Evolutionary conservation across 2,113 vertebrate genomes (phyloP), one percentile per base, ranked within the genome.

Genomic region (Hipposideros armiger): DNA sequence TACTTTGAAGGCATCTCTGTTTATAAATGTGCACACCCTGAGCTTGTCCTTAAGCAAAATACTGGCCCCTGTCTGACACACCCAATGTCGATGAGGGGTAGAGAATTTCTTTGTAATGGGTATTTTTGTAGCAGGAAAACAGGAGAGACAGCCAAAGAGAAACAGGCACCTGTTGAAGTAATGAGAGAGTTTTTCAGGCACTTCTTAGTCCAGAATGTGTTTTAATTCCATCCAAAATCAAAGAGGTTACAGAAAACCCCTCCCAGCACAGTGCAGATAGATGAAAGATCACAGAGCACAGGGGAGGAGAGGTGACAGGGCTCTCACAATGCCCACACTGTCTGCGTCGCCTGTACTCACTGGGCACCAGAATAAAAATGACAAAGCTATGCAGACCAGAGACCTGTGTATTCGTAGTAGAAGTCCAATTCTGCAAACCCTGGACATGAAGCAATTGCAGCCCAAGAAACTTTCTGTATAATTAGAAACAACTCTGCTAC

Each of bases 221-320:
- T 56, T 50, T 86, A 54, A 36, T 76, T 93, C 60, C 74, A 89
- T 32, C 42, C 36, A 62, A 82, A 94, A 70, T 90, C 17, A 82
- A 85, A 86, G 47, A 91, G 22, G 19, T 67, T 56, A 42, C 26
- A 82, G 82, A 76, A 67, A 86, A 64, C 3, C 10, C 17, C 7
- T 84, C 28, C 66, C 26, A 50, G 28, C 2, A 10, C 14, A 15
- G 15, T 17, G 19, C 26, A 40, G 24, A 70, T 70, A 40, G 24
- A 70, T 70, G 50, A 47, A 76, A 50, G 58, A 17, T 47, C 50
- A 16, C 22, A 50, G 50, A 80, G 2, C 11, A 6, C 32, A n/a
- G 30, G 50, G 72, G 45, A 78, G 19, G 45, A 78, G 19, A 52
- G n/a, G 47, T 19, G 40, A 64, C 10, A 13, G 22, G 10, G 19